These are phyloP conservation scores for Datnioides undecimradiatus DNA, from an alignment of 2,113 vertebrate genomes.

Conservation along the genomic window DNA sequence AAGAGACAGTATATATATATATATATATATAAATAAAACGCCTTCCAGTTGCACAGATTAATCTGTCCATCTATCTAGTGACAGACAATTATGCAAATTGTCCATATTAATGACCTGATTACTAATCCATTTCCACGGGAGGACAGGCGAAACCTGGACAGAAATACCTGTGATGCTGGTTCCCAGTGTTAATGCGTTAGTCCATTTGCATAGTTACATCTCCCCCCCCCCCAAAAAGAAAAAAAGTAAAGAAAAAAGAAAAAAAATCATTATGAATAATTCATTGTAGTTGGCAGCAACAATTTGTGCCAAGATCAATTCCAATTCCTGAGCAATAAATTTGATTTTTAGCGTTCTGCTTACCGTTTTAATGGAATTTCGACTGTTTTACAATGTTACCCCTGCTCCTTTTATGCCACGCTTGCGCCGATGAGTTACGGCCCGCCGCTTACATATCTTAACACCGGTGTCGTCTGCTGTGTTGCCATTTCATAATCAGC, in stretches of 20 bases:
- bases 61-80: neutral
- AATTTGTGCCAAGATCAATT: conserved; percentile 52
- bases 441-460: conserved; percentile 12
- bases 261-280: conserved; percentile 52
- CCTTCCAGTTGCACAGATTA: neutral
- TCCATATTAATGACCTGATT: neutral
- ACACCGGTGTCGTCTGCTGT: conserved; percentile 9
- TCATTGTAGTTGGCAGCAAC: conserved; percentile 41
- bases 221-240: too few species aligned
- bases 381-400: conserved; percentile 57
- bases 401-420: conserved; percentile 29
- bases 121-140: conserved; percentile 9
- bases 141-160: conserved; percentile 7
- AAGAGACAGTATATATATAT: too few species aligned
- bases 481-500: conserved; percentile 17
- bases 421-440: conserved; percentile 29
- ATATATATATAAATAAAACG: too few species aligned
- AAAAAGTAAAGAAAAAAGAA: too few species aligned
- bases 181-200: conserved; percentile 10
- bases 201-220: conserved; percentile 23
- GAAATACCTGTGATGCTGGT: conserved; percentile 11
- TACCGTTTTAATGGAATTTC: conserved; percentile 54
- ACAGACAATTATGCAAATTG: neutral
- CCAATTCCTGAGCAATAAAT: conserved; percentile 47
- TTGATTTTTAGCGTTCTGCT: conserved; percentile 28